Evolutionary conservation across 2,888 invertebrate genomes (phyloP).

Genomic region (Anagyrus pseudococci): DNA sequence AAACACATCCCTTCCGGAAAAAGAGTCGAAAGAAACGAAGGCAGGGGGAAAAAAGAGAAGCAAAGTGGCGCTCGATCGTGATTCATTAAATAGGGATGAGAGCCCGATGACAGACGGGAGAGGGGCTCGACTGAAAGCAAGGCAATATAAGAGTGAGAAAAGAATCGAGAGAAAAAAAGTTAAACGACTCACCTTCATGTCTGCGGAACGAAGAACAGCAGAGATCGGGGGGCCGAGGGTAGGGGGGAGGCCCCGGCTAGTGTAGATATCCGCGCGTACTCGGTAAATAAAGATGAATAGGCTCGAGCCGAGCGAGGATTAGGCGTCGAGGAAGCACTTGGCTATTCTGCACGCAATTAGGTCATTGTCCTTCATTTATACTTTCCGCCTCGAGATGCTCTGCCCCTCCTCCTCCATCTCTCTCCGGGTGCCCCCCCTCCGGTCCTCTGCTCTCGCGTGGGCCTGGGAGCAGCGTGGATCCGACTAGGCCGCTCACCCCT

Average conservation of each 20-base stretch:
- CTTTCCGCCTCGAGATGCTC: constrained; percentile 41
- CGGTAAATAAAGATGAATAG: not conserved
- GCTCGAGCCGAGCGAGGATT: constrained; percentile 43
- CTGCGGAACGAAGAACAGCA: not conserved
- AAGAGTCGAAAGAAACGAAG: too few species aligned
- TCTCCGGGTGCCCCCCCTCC: not conserved
- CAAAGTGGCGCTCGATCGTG: too few species aligned
- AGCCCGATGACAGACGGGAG: too few species aligned
- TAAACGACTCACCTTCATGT: constrained; percentile 27
- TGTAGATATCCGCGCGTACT: too few species aligned
- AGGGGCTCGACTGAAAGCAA: too few species aligned
- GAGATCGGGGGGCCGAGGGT: not conserved
- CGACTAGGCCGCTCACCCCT: too few species aligned
- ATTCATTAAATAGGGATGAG: too few species aligned
- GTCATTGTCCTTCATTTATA: constrained; percentile 62
- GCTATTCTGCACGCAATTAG: constrained; percentile 60
- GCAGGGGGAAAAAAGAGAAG: too few species aligned
- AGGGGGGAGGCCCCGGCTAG: too few species aligned
- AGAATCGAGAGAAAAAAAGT: constrained; percentile 11
- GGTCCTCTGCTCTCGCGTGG: constrained; percentile 6
- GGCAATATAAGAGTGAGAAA: too few species aligned
- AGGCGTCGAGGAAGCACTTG: constrained; percentile 53
- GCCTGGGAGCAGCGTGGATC: too few species aligned
- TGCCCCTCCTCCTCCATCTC: not conserved
- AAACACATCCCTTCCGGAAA: too few species aligned